Evolutionary conservation across 2,797 vertebrate species (phyloP), one percentile per base, ranked within the genome.

Genomic region (Enteromius radiatus): DNA sequence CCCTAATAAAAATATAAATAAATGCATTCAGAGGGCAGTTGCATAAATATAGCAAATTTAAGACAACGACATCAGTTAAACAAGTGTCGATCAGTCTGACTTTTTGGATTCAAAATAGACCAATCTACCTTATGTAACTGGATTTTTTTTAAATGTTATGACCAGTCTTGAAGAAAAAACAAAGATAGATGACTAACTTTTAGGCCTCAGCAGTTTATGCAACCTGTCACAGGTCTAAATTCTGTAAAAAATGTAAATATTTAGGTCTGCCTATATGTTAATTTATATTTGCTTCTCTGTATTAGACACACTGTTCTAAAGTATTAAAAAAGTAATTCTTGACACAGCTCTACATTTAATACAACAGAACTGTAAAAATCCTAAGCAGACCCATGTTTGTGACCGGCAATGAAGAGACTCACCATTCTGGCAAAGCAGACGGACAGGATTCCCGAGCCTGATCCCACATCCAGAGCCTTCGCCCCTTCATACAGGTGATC

Each of bases 391-490:
- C 17, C 71, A 36, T 69, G 21, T 17, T 2, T 67, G 15, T 15
- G 12, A 45, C 9, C 17, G 12, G 1, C 49, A 56, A 23, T 15
- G 5, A 26, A 54, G 76, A 87, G 81, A 90, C 96, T 97, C 93
- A 99, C 98, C 98, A 99, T 99, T 91, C 98, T 95, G 33, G 98
- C 95, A 88, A 99, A 99, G 91, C 98, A 99, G 5, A 93, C 96
- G 0, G 97, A 98, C 83, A 99, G 96, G 91, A 99, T 99, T 82
- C 98, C 98, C 87, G 98, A 99, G 92, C 98, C 98, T 26, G 98
- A 99, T 86, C 98, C 98, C 54, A 99, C 98, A 86, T 99, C 98
- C 79, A 99, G 94, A 85, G 98, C 98, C 92, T 97, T 99, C 71
- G 97, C 98, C 88, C 98, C 98, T 73, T 99, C 98, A 19, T 97